Conservation (phyloP, 2,113 vertebrate species). For the Phasianus colchicus region DNA sequence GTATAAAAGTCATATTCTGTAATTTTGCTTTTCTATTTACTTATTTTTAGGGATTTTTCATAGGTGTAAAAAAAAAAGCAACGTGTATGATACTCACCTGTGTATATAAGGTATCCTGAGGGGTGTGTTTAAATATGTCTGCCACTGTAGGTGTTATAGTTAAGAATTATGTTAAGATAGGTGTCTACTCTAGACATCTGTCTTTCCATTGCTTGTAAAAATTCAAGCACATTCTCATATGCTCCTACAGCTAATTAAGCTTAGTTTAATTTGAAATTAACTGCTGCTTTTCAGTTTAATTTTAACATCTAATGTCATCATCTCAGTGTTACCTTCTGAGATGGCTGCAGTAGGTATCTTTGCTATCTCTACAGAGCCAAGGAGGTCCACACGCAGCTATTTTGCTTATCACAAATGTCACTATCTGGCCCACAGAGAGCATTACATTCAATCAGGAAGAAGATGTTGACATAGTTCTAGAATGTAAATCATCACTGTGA, state of each 20-base stretch:
- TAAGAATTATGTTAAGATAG: not conserved
- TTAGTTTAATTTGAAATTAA: not conserved
- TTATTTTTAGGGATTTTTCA: not conserved
- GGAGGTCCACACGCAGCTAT: not conserved
- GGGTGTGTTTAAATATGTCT: not conserved
- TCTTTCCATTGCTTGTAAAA: not conserved
- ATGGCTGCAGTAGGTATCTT: not conserved
- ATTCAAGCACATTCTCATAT: not conserved
- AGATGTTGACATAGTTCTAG: not conserved
- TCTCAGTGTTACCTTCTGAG: not conserved
- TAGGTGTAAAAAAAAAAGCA: not conserved
- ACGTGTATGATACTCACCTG: not conserved
- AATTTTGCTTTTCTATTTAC: not conserved
- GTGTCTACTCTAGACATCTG: not conserved
- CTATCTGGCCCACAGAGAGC: not conserved
- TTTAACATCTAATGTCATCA: rapidly evolving
- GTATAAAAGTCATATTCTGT: not conserved
- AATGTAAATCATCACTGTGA: not conserved
- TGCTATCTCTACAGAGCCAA: not conserved
- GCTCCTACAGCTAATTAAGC: not conserved
- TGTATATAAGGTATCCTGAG: not conserved
- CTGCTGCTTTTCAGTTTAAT: not conserved
- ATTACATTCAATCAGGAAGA: not conserved
- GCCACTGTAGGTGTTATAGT: not conserved
- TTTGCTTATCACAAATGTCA: not conserved